Conservation (phyloP, 2,888 invertebrate species). For the Salticus scenicus region DNA sequence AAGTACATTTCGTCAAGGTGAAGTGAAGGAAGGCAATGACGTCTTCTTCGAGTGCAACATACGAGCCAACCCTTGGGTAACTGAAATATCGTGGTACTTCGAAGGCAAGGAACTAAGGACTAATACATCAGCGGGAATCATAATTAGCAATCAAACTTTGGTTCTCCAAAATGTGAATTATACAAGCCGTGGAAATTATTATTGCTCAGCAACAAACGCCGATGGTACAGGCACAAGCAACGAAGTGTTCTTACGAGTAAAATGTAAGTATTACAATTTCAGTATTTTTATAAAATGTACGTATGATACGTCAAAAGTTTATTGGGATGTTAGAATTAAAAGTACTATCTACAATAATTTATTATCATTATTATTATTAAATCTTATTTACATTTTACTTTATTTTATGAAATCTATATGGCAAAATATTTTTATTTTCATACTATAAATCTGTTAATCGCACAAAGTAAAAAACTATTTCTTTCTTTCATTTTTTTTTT, state of each 20-base stretch:
- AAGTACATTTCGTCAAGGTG: constrained; percentile 59
- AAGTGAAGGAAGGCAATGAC: constrained; percentile 69
- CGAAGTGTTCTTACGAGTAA: constrained; percentile 71
- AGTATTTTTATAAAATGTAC: too few species aligned
- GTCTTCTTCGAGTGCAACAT: constrained; percentile 71
- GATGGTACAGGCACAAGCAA: constrained; percentile 72
- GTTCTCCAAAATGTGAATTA: constrained; percentile 61
- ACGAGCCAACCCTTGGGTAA: constrained; percentile 66
- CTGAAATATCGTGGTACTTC: constrained; percentile 68
- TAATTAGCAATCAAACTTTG: constrained; percentile 65
- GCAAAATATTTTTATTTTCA: too few species aligned
- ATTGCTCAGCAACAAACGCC: constrained; percentile 66
- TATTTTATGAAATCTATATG: too few species aligned
- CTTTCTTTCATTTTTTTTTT: too few species aligned
- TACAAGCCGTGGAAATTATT: constrained; percentile 55
- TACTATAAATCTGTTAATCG: too few species aligned
- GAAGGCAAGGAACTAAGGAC: constrained; percentile 61
- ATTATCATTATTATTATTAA: too few species aligned
- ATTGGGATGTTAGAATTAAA: too few species aligned
- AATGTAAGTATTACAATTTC: constrained; percentile 69
- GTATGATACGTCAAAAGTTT: too few species aligned
- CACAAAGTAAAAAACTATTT: too few species aligned
- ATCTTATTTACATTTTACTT: too few species aligned
- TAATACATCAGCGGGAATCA: constrained; percentile 64
- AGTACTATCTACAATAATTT: too few species aligned